Evolutionary conservation across 2,113 vertebrate species (phyloP).

Genomic region (Notiomystis cincta): DNA sequence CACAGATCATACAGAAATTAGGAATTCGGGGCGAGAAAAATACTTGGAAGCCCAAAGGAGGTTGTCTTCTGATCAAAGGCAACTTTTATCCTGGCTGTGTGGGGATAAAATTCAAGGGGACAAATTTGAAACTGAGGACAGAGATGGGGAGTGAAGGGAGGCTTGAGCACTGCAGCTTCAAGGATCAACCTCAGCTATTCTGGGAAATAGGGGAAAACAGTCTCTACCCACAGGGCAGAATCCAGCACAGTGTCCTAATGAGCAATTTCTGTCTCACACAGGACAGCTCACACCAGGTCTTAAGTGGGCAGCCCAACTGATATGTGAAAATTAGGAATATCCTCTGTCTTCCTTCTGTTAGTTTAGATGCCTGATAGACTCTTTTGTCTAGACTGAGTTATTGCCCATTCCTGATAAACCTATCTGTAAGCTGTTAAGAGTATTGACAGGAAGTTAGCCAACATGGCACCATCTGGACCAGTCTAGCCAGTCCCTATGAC

Average conservation of each 20-base stretch:
- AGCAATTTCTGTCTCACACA: neutral
- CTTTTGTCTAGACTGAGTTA: conserved; percentile 61
- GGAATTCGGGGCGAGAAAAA: neutral
- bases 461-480: conserved; percentile 53
- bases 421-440: conserved; percentile 65
- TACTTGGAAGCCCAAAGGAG: neutral
- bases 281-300: neutral
- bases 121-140: neutral
- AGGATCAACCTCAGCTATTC: neutral
- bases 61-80: neutral
- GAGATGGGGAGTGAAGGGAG: neutral
- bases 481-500: conserved; percentile 34
- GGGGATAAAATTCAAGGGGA: neutral
- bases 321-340: conserved; percentile 33
- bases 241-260: neutral
- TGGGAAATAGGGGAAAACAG: neutral
- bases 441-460: conserved; percentile 65
- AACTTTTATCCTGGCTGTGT: neutral
- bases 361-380: conserved; percentile 29
- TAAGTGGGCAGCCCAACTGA: neutral
- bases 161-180: neutral
- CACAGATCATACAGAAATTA: neutral
- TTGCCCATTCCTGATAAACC: conserved; percentile 38
- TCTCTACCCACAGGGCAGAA: neutral
- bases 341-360: conserved; percentile 56